A percentile compares a stretch with the other conserved stretches of the same genome.
These are phyloP conservation scores for Pygoscelis antarcticus DNA, from an alignment of 2,113 vertebrate species.

Conservation along the genomic window DNA sequence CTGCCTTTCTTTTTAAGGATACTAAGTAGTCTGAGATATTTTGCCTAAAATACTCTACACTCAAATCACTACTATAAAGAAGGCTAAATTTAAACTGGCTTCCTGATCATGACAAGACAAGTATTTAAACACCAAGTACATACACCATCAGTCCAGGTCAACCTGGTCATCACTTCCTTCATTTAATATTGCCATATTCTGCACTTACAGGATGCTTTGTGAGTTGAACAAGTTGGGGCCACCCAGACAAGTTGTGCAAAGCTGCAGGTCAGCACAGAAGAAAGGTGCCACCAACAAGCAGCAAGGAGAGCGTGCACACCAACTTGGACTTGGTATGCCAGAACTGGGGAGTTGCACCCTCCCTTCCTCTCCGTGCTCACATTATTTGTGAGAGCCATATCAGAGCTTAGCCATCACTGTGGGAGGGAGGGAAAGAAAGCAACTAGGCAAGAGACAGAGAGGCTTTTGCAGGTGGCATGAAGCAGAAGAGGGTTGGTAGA, in stretches of 20 bases:
- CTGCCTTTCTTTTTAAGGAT: neutral
- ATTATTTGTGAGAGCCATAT: neutral
- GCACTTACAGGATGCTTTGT: neutral
- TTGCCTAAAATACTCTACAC: neutral
- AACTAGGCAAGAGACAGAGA: neutral
- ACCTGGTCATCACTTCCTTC: neutral
- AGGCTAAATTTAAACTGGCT: neutral
- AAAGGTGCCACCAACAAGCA: neutral
- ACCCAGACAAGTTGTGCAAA: neutral
- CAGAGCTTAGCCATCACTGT: neutral
- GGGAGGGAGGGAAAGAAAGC: neutral
- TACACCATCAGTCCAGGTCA: neutral
- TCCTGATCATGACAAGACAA: neutral
- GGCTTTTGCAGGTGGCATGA: neutral
- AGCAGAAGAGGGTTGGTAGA: neutral
- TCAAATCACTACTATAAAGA: neutral
- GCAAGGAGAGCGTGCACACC: accelerated
- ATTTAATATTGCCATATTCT: neutral
- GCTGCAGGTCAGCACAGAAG: neutral
- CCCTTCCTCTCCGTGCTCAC: accelerated
- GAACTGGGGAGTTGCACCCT: neutral
- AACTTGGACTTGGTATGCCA: neutral
- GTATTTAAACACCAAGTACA: neutral
- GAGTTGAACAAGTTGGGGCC: neutral
- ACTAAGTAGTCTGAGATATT: neutral